phyloP scores from a whole-genome alignment of 2,113 vertebrate species.

The Hirundichthys speculiger region DNA sequence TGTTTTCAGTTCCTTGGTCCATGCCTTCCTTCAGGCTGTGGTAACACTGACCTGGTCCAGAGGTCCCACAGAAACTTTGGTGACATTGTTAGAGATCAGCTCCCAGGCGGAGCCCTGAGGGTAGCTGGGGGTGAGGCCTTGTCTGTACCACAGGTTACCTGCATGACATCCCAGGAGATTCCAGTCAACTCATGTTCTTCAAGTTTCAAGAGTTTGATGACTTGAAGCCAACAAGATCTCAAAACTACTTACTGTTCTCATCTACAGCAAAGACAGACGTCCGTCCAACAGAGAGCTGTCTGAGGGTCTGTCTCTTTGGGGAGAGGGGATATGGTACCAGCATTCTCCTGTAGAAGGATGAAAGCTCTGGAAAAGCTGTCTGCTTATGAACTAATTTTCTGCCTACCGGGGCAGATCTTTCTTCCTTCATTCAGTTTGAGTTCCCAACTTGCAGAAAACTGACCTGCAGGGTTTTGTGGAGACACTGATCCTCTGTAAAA shows the following conservation, averaged over 20 bases:
- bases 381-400: too few species aligned
- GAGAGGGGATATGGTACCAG: constrained; percentile 97
- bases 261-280: constrained; percentile 92
- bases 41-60: constrained; percentile 89
- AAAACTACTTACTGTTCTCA: constrained; percentile 85
- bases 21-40: too few species aligned
- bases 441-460: constrained; percentile 30
- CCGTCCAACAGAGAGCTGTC: constrained; percentile 92
- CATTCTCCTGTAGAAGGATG: constrained; percentile 85
- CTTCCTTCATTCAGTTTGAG: too few species aligned
- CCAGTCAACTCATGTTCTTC: neutral
- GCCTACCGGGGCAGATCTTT: too few species aligned
- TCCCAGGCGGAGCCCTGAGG: constrained; percentile 94
- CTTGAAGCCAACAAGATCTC: neutral
- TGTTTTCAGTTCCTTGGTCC: too few species aligned
- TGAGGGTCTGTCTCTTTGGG: constrained; percentile 88
- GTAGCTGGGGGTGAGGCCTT: constrained; percentile 94
- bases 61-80: constrained; percentile 91
- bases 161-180: neutral
- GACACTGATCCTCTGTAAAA: constrained; percentile 96
- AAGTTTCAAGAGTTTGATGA: neutral
- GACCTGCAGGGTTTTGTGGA: constrained; percentile 89
- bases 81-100: constrained; percentile 92
- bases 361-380: neutral
- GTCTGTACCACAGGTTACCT: constrained; percentile 94